Evolutionary conservation across 2,797 vertebrate species (phyloP), one percentile per base, ranked within the genome.

Genomic region (Megaceryle alcyon): DNA sequence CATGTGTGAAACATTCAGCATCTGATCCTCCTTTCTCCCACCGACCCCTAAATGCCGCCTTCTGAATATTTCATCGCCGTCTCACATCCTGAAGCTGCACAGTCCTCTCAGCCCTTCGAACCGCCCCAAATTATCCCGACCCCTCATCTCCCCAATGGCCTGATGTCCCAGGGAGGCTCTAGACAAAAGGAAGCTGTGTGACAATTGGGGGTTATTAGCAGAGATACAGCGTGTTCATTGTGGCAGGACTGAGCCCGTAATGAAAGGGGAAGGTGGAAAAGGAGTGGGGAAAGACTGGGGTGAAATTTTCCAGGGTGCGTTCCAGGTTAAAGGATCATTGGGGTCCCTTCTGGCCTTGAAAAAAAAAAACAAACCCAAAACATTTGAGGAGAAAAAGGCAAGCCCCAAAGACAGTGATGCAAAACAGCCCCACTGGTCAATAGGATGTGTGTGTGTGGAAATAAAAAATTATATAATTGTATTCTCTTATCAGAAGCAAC

Each of bases 401-500:
- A 90, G 1, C 10, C 51, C 41, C 57, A 21, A 94, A 88, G 15
- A 10, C 5, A 2, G 3, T 63, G 33, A 7, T 21, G 72, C 25
- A 90, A 90, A 94, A 48, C 26, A 66, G 54, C 66, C 41, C 39
- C 0, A 0, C 28, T 8, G 20, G 61, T 88, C 92, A 76, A 49
- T 6, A 44, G 48, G 59, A 69, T 56, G 14, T 15, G 41, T 41
- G 41, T 14, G 83, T 0, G 69, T 70, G 65, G 10, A 21, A 20
- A 15, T 39, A 26, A 49, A 54, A 29, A 54, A 54, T 31, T 18
- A 31, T 31, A 89, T 44, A 71, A 95, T 82, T 96, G 94, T 94
- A 96, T 97, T 94, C 93, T 93, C 94, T 96, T 97, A 97, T 98
- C 97, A 97, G 94, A 77, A 96, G 97, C 95, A 94, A 96, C 92